Conservation (phyloP, 2,797 vertebrate species). For the Semaprochilodus insignis region DNA sequence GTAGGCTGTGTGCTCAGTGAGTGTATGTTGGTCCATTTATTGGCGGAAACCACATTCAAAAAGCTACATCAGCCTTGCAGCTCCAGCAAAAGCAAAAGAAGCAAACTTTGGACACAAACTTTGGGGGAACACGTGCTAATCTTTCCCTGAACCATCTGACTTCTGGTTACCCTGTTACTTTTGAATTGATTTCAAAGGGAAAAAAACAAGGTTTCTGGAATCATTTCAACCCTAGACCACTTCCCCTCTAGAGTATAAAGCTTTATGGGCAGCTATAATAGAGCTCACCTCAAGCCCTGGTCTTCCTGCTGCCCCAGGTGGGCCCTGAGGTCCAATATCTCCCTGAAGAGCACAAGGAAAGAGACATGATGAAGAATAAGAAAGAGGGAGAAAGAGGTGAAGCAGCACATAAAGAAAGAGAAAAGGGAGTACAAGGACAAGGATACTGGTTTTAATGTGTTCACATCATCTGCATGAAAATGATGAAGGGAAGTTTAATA, state of each 20-base stretch:
- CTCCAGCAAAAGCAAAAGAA: neutral
- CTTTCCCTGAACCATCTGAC: neutral
- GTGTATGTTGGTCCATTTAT: neutral
- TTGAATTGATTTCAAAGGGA: neutral
- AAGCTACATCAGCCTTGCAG: neutral
- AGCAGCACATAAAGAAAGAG: neutral
- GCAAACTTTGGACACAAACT: neutral
- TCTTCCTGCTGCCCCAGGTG: conserved; percentile 83
- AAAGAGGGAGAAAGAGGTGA: neutral
- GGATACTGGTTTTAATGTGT: neutral
- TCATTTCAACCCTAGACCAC: neutral
- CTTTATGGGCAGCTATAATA: neutral
- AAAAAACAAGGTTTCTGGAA: neutral
- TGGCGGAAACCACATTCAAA: neutral
- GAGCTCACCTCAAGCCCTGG: conserved; percentile 86
- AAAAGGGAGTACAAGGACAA: neutral
- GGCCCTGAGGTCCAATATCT: conserved; percentile 87
- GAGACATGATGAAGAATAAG: no score
- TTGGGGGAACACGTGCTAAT: no score
- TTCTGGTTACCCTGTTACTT: neutral
- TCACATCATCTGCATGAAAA: conserved; percentile 16
- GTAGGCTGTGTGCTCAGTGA: no score
- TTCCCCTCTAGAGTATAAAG: neutral
- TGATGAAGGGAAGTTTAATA: conserved; percentile 63
- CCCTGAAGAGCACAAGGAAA: conserved; percentile 77